Conservation (phyloP, 2,888 invertebrate genomes). For the Amblyteles armatorius region DNA sequence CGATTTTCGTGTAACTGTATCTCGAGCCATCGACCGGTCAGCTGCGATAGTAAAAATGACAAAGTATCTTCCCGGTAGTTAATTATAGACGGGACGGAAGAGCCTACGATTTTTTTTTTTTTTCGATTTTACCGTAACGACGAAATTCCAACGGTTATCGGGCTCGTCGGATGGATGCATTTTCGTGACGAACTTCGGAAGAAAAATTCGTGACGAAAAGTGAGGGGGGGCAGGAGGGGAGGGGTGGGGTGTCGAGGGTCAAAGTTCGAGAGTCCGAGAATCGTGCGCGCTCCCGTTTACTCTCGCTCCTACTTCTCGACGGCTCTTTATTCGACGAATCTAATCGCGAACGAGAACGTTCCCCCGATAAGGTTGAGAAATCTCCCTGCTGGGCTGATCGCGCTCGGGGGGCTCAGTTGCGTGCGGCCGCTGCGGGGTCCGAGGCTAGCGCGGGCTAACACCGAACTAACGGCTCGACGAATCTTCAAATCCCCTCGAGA, state of each 20-base stretch:
- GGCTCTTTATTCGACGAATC: constrained; percentile 66
- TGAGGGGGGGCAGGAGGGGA: constrained; percentile 31
- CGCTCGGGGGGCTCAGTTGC: not conserved
- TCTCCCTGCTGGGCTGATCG: constrained; percentile 59
- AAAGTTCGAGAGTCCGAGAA: constrained; percentile 65
- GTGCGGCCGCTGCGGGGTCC: constrained; percentile 16
- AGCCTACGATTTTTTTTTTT: not conserved
- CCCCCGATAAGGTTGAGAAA: constrained; percentile 63
- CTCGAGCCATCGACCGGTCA: not conserved
- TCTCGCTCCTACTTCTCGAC: constrained; percentile 29
- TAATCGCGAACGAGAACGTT: constrained; percentile 58
- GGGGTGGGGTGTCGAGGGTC: constrained; percentile 36
- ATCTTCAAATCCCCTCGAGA: not conserved
- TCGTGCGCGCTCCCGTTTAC: constrained; percentile 37
- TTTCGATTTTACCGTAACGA: not conserved
- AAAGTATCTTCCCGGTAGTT: not conserved
- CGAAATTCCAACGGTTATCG: not conserved
- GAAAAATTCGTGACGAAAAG: constrained; percentile 12
- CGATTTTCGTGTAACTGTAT: not conserved
- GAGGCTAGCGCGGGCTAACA: not conserved
- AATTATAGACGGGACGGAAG: not conserved
- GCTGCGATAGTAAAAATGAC: not conserved
- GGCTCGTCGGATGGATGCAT: not conserved
- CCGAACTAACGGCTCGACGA: not conserved
- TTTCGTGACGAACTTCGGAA: constrained; percentile 1